Evolutionary conservation across 2,888 invertebrate genomes (phyloP).

Genomic region (Drosophila ustulata): DNA sequence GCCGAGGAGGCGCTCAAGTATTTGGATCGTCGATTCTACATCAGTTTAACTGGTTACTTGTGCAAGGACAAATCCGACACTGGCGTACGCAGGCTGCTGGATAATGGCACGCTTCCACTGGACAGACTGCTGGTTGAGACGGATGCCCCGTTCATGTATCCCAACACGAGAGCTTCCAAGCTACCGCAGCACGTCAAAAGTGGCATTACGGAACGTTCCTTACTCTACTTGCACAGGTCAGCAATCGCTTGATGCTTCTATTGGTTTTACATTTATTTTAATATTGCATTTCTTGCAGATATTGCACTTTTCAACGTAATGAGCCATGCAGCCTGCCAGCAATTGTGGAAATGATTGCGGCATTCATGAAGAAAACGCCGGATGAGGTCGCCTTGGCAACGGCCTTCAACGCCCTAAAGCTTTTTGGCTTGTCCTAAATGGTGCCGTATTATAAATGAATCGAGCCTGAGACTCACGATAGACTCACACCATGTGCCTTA

Average conservation of each 20-base stretch:
- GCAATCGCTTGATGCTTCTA: no score
- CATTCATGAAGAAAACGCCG: slow-evolving; percentile 93
- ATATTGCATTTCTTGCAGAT: slow-evolving; percentile 85
- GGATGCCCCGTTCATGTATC: slow-evolving; percentile 98
- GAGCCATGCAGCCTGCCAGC: slow-evolving; percentile 97
- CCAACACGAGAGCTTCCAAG: slow-evolving; percentile 96
- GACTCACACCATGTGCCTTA: slow-evolving; percentile 77
- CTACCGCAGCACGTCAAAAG: slow-evolving; percentile 94
- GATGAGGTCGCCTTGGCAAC: slow-evolving; percentile 96
- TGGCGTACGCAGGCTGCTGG: slow-evolving; percentile 93
- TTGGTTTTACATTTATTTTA: no score
- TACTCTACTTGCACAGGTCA: slow-evolving; percentile 85
- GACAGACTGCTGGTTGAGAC: slow-evolving; percentile 95
- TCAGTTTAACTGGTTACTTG: slow-evolving; percentile 91
- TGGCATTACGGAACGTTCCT: slow-evolving; percentile 92
- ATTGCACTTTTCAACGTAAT: slow-evolving; percentile 98
- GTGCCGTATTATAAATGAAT: slow-evolving; percentile 33
- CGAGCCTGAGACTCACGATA: slow-evolving; percentile 71
- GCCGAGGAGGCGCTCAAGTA: slow-evolving; percentile 93
- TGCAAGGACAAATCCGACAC: slow-evolving; percentile 94
- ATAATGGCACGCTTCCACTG: slow-evolving; percentile 92
- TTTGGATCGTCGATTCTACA: slow-evolving; percentile 93
- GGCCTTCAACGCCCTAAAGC: slow-evolving; percentile 95
- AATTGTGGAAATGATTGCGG: slow-evolving; percentile 97
- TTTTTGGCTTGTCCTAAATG: slow-evolving; percentile 91